These are phyloP conservation scores for Hirudinaria manillensis DNA, from an alignment of 2,888 invertebrate genomes.

Conservation along the genomic window DNA sequence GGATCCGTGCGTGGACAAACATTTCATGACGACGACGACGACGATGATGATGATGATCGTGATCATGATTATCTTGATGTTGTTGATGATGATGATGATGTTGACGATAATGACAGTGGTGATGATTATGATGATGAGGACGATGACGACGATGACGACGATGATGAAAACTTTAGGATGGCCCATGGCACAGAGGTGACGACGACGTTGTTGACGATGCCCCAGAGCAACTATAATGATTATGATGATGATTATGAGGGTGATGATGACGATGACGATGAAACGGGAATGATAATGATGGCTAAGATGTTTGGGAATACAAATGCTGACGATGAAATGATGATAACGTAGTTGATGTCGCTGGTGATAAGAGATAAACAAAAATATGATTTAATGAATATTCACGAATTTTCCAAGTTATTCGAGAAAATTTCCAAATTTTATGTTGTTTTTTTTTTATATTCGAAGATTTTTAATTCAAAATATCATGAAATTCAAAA, in stretches of 20 bases:
- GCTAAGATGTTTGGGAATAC: slow-evolving; percentile 14
- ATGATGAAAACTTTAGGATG: not conserved
- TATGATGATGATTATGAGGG: slow-evolving; percentile 26
- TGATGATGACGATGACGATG: slow-evolving; percentile 29
- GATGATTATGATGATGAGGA: slow-evolving; percentile 22
- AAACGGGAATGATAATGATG: slow-evolving; percentile 26
- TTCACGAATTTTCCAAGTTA: not conserved
- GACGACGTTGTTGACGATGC: slow-evolving; percentile 18
- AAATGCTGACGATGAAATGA: slow-evolving; percentile 23
- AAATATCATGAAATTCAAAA: too few species aligned
- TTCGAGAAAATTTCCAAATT: not conserved
- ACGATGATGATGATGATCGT: slow-evolving; percentile 19
- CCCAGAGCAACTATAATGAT: not conserved
- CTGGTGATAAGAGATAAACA: not conserved
- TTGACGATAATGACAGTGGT: slow-evolving; percentile 28
- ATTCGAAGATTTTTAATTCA: too few species aligned
- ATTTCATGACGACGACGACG: not conserved
- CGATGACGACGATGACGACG: slow-evolving; percentile 10
- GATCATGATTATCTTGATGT: slow-evolving; percentile 16
- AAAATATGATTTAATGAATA: not conserved
- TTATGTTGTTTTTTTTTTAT: not conserved
- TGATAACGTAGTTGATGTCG: not conserved
- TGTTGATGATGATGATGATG: slow-evolving; percentile 27
- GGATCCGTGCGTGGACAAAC: too few species aligned
- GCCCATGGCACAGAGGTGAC: slow-evolving; percentile 4